phyloP scores from a whole-genome alignment of 2,797 vertebrate species.

The Thamnophis elegans region DNA sequence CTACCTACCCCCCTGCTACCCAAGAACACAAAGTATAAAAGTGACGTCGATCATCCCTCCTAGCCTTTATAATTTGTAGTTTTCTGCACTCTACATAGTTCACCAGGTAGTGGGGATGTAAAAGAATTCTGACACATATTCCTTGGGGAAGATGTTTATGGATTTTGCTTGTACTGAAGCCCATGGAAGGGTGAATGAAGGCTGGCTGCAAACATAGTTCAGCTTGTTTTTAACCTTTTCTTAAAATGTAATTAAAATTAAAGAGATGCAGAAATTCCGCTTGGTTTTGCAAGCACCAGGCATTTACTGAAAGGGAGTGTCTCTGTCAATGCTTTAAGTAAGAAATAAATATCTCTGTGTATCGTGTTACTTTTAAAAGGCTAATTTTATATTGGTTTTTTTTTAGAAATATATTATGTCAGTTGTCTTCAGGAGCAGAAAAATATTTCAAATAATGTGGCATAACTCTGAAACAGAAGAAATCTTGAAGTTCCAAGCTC shows the following conservation, averaged over 20 bases:
- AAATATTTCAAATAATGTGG: not conserved
- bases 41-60: too few relatives aligned
- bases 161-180: not conserved
- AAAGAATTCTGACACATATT: not conserved
- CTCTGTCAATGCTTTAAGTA: not conserved
- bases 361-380: not conserved
- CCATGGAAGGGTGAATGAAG: not conserved
- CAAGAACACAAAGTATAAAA: not conserved
- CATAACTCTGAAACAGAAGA: not conserved
- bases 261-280: not conserved
- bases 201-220: not conserved
- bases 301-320: not conserved
- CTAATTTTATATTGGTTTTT: not conserved
- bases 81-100: not conserved
- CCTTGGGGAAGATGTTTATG: not conserved
- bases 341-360: not conserved
- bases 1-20: not conserved
- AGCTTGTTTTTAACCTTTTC: not conserved
- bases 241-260: not conserved
- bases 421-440: not conserved
- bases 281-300: not conserved
- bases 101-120: not conserved
- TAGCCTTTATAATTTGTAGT: not conserved
- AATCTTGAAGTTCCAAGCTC: not conserved
- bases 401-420: not conserved